phyloP scores from a whole-genome alignment of 1,140 invertebrate genomes.

The Mactra quadrangularis region DNA sequence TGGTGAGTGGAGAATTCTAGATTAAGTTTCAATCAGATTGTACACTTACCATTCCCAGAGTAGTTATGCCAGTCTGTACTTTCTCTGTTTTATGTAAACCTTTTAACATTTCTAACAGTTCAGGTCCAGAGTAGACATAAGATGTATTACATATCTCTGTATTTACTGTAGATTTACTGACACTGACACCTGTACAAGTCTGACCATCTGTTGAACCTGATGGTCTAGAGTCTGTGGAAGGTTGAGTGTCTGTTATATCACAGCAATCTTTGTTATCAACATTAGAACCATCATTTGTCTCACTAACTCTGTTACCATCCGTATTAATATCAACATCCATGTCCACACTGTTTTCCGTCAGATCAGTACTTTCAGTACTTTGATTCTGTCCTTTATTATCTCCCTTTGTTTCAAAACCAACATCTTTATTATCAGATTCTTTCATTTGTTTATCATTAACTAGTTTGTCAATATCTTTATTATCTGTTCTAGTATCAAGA shows the following conservation, averaged over 20 bases:
- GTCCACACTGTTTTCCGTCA: neutral
- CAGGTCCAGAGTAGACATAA: conserved; percentile 76
- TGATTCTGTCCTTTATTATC: neutral
- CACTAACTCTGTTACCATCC: neutral
- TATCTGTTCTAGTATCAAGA: neutral
- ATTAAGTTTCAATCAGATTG: too few species aligned
- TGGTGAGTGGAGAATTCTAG: too few species aligned
- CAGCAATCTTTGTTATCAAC: neutral
- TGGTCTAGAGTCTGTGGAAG: neutral
- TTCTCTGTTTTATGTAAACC: conserved; percentile 86
- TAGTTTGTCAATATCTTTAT: conserved; percentile 6
- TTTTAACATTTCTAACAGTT: conserved; percentile 88
- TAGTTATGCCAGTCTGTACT: conserved; percentile 87
- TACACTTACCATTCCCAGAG: conserved; percentile 92
- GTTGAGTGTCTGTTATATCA: neutral
- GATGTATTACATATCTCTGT: conserved; percentile 30
- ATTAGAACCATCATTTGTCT: neutral
- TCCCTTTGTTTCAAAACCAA: neutral
- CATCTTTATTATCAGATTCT: neutral
- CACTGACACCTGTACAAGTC: too few species aligned
- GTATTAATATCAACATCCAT: neutral
- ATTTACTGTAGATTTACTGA: too few species aligned
- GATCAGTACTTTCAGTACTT: neutral
- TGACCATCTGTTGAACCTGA: neutral
- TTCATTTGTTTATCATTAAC: neutral